Conservation (phyloP, 2,888 invertebrate genomes). For the Mamestra brassicae region DNA sequence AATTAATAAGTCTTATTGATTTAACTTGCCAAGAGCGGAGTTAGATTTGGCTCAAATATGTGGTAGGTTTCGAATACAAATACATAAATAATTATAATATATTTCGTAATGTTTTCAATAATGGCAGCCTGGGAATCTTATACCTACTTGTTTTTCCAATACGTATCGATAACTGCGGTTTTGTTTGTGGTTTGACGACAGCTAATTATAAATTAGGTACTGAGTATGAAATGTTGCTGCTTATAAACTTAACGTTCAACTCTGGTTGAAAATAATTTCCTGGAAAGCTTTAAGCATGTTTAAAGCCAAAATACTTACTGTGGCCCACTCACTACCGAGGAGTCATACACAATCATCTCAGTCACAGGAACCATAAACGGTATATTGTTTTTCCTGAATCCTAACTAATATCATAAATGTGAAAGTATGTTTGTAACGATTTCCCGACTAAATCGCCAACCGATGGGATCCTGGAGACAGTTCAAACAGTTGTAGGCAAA, state of each 20-base stretch:
- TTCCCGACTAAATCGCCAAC: too few species aligned
- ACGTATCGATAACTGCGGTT: constrained; percentile 21
- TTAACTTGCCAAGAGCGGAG: constrained; percentile 64
- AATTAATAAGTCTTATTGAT: constrained; percentile 54
- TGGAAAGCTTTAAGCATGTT: neutral
- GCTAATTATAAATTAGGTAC: constrained; percentile 1
- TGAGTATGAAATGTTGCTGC: neutral
- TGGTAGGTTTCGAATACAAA: neutral
- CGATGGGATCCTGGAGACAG: too few species aligned
- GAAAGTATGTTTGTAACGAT: too few species aligned
- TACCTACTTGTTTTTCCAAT: neutral
- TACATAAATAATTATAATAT: neutral
- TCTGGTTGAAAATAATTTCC: neutral
- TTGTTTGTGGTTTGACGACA: constrained; percentile 34
- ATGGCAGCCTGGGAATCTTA: neutral
- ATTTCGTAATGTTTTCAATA: constrained; percentile 3
- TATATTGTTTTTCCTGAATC: neutral
- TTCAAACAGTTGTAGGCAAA: too few species aligned
- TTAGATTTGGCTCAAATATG: constrained; percentile 53
- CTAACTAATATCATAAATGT: too few species aligned
- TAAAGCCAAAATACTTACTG: neutral
- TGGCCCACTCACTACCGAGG: neutral
- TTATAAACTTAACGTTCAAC: neutral
- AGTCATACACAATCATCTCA: neutral
- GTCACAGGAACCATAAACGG: neutral